Evolutionary conservation across 2,888 invertebrate genomes (phyloP), one percentile per base, ranked within the genome.

Genomic region (Epinotia brunnichana): DNA sequence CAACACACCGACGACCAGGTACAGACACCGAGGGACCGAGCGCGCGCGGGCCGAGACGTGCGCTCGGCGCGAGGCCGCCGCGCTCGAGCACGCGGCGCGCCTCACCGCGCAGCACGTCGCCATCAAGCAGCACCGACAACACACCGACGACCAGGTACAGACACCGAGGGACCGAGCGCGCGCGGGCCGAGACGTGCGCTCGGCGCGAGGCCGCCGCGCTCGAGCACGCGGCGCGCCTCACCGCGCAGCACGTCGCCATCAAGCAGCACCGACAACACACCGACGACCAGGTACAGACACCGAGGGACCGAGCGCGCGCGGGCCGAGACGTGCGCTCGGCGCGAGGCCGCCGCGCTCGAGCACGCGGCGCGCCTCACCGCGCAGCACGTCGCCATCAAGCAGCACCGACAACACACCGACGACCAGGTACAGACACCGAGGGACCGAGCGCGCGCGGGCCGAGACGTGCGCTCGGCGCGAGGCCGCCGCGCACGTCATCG

Each of bases 141-240:
- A 35, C 35, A n/a, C 41, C 51, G 13, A 4, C 19, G 9, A 53
- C 53, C 53, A 53, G 53, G 53, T 53, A 53, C 2, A 89, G n/a
- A n/a, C n/a, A n/a, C n/a, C n/a, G n/a, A n/a, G n/a, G n/a, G n/a
- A n/a, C n/a, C n/a, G n/a, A n/a, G n/a, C n/a, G n/a, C n/a, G n/a
- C n/a, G n/a, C n/a, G n/a, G n/a, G n/a, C n/a, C n/a, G n/a, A n/a
- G n/a, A n/a, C n/a, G n/a, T n/a, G n/a, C n/a, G n/a, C 89, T 0
- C 92, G 10, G 95, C 95, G n/a, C n/a, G n/a, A n/a, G n/a, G n/a
- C n/a, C n/a, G n/a, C n/a, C 63, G 96, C 96, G 76, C 81, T 82
- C 82, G 94, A 87, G 83, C 89, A 75, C 94, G 78, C 87, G 93
- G 83, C 88, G 88, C 74, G 94, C 95, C 84, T 92, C 80, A 94